phyloP scores from a whole-genome alignment of 1,140 invertebrate species.

The Pectinophora gossypiella region DNA sequence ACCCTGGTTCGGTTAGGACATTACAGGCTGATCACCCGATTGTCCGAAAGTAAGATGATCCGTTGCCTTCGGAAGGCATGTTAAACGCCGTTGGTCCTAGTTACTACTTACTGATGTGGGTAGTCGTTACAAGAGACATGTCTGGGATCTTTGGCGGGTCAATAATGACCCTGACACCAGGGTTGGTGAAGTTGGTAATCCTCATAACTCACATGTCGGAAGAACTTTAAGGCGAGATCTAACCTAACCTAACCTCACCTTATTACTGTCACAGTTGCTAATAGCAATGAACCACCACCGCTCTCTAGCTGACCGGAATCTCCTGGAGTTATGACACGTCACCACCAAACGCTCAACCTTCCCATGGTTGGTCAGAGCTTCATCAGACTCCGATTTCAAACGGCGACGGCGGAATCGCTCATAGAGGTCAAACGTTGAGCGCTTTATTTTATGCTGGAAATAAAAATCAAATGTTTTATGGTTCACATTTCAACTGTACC shows the following conservation, averaged over 20 bases:
- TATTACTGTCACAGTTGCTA: conserved; percentile 81
- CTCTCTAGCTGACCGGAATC: conserved; percentile 81
- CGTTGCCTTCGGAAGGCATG: too few relatives aligned
- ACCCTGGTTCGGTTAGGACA: too few relatives aligned
- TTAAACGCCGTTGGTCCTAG: too few relatives aligned
- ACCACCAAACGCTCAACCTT: conserved; percentile 51
- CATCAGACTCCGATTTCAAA: conserved; percentile 37
- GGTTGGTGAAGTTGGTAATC: too few relatives aligned
- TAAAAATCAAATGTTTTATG: neutral
- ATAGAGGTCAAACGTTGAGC: conserved; percentile 43
- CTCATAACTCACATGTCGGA: too few relatives aligned
- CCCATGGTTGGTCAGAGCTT: conserved; percentile 15
- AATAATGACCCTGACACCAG: too few relatives aligned
- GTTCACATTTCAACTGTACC: too few relatives aligned
- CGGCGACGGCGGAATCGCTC: conserved; percentile 42
- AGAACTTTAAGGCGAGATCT: neutral
- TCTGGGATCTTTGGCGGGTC: too few relatives aligned
- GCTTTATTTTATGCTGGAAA: conserved; percentile 58
- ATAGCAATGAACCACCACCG: conserved; percentile 88
- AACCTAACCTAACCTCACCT: conserved; percentile 70
- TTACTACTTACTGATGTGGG: too few relatives aligned
- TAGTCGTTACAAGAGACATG: too few relatives aligned
- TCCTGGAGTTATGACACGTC: conserved; percentile 77
- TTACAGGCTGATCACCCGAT: too few relatives aligned
- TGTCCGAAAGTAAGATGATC: too few relatives aligned